Base-by-base conservation (phyloP, 2,888 invertebrate genomes). In the Pyrgus malvae region DNA sequence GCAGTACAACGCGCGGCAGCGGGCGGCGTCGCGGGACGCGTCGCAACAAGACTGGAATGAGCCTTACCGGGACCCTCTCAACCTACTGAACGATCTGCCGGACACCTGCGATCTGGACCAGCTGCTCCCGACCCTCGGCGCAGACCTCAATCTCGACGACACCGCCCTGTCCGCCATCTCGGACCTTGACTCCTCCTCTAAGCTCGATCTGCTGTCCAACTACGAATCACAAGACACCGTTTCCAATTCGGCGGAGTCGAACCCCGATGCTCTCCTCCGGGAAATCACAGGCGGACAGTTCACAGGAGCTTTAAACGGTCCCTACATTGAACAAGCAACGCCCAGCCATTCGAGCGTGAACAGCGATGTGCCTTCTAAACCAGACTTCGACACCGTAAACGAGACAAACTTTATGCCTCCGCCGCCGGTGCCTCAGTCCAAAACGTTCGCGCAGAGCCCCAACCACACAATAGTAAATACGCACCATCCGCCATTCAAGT, bases 101-200 rank as follows among this genome's bases (percentile, higher is more conserved):
- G 90, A 90, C 68, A 78, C 75, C 54, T 83, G 85, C 57, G 94
- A 94, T 74, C 85, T 94, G 51, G 94, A 94, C 67, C 93, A 93
- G 66, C 81, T 94, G 65, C 81, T 94, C 71, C 93, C 93, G 11
- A 91, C 91, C 25, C 76, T 93, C 12, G 93, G 91, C 59, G 91
- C 92, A 41, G 90, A 92, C 64, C 93, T 94, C 68, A 86, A 93
- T 62, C 76, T 90, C n/a, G 87, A 87, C 63, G 86, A 89, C 62
- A 72, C 77, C 16, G 78, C 81, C 11, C 70, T 83, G 3, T 79
- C 79, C 5, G 81, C 80, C 56, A 83, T 88, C 46, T 79, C 84
- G 1, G 88, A 88, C 58, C 74, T 88, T 1, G 87, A 87, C 49
- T 63, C 76, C 33, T 72, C 72, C 59, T 63, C 88, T 40, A 91